Conservation (phyloP, 2,113 vertebrate genomes). For the Nymphicus hollandicus region DNA sequence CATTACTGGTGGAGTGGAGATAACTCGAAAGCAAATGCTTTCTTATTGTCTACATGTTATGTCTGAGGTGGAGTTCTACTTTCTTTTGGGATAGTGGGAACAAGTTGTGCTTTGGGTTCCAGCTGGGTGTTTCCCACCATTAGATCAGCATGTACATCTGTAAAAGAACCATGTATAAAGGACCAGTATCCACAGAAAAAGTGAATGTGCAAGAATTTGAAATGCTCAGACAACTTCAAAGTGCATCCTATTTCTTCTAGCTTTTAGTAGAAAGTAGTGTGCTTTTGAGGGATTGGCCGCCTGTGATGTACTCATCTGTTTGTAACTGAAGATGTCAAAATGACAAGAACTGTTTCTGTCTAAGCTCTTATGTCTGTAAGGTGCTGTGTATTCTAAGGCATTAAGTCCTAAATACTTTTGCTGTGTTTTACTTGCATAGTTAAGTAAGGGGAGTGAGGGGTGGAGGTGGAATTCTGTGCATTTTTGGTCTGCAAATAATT, state of each 20-base stretch:
- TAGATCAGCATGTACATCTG: constrained; percentile 82
- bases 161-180: not conserved
- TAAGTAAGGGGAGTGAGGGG: not conserved
- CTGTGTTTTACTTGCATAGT: not conserved
- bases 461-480: not conserved
- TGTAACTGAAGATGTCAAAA: not conserved
- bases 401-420: not conserved
- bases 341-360: not conserved
- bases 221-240: not conserved
- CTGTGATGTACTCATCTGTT: not conserved
- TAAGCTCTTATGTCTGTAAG: not conserved
- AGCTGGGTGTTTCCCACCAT: constrained; percentile 79
- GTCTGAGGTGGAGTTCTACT: constrained; percentile 72
- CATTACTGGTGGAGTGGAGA: not conserved
- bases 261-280: not conserved
- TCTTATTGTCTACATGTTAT: constrained; percentile 78
- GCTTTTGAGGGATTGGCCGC: not conserved
- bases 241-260: not conserved
- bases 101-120: constrained; percentile 75
- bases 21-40: not conserved
- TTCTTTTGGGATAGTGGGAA: constrained; percentile 80
- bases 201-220: not conserved
- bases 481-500: not conserved
- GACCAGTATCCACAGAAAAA: not conserved
- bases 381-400: not conserved